phyloP scores from a whole-genome alignment of 2,797 vertebrate species.

The Pipistrellus pipistrellus region DNA sequence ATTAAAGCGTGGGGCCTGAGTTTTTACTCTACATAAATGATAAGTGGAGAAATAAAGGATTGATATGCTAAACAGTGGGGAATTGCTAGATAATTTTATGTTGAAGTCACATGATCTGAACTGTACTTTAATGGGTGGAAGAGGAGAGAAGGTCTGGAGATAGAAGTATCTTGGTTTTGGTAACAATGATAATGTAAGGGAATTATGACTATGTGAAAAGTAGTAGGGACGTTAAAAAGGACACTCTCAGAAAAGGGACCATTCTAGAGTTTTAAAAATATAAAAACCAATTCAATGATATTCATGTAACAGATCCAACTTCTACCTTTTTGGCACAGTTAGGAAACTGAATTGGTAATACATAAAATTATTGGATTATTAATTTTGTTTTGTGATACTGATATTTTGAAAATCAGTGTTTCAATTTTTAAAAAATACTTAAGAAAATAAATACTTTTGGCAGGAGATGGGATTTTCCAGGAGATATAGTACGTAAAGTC shows the following conservation, averaged over 20 bases:
- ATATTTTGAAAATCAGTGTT: slow-evolving; percentile 12
- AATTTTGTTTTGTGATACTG: not conserved
- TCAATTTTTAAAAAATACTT: not conserved
- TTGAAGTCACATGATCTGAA: not conserved
- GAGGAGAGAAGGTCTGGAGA: not conserved
- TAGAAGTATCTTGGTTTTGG: not conserved
- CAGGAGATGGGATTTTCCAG: not conserved
- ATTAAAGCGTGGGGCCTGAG: not conserved
- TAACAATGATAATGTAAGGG: not conserved
- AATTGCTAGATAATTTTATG: not conserved
- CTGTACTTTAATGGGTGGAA: not conserved
- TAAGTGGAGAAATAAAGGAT: not conserved
- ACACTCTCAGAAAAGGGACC: not conserved
- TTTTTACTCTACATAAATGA: not conserved
- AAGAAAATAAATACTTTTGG: slow-evolving; percentile 10
- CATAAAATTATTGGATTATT: not conserved
- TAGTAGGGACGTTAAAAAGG: not conserved
- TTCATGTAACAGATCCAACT: not conserved
- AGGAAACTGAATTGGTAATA: slow-evolving; percentile 12
- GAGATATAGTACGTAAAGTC: not conserved
- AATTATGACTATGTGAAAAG: not conserved
- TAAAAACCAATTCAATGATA: not conserved
- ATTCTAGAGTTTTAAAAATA: not conserved
- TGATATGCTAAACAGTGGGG: not conserved
- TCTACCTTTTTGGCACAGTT: not conserved